Percentiles rank a stretch among this genome's conserved stretches.
phyloP scores from a whole-genome alignment of 23 tunicate species.

The Styela clava region DNA sequence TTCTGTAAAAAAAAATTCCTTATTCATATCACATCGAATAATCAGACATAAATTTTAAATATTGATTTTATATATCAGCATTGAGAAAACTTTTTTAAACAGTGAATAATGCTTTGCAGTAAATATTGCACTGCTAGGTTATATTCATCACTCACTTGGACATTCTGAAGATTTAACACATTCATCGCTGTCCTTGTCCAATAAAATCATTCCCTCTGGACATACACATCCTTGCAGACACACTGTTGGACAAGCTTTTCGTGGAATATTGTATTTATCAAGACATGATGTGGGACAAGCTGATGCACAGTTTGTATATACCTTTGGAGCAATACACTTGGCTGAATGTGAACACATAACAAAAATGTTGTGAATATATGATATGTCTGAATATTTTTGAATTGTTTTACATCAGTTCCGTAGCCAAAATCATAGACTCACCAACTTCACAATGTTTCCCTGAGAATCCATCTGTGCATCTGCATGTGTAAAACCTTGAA shows the following conservation, averaged over 20 bases:
- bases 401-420: no score
- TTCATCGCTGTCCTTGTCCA: not conserved
- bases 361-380: no score
- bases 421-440: no score
- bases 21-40: no score
- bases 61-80: no score
- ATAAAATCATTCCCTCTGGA: slow-evolving; percentile 20
- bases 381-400: no score
- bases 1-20: no score
- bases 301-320: not conserved
- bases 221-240: slow-evolving; percentile 20
- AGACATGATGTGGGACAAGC: slow-evolving; percentile 11
- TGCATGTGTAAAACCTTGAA: not conserved
- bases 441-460: not conserved
- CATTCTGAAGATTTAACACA: slow-evolving; percentile 12
- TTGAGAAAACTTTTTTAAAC: not conserved
- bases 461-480: not conserved
- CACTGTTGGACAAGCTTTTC: not conserved
- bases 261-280: not conserved
- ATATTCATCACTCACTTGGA: slow-evolving; percentile 15
- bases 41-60: no score
- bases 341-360: not conserved
- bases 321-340: not conserved
- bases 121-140: not conserved
- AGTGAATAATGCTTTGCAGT: not conserved